Evolutionary conservation across 2,797 vertebrate genomes (phyloP).

Genomic region (Dallia pectoralis): DNA sequence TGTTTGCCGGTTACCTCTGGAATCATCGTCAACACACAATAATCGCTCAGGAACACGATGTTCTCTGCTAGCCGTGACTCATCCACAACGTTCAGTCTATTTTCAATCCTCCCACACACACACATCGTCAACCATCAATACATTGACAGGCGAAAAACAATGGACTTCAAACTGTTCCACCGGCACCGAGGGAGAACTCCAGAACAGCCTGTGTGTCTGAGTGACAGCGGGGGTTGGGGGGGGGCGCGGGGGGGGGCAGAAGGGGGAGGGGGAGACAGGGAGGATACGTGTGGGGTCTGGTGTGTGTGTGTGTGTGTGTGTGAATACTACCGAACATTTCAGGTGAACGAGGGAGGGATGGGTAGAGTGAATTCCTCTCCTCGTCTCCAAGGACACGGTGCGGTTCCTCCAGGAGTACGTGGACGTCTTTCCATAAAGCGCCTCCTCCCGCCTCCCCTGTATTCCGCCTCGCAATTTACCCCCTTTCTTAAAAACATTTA

Average conservation of each 20-base stretch:
- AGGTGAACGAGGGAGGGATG: conserved; percentile 12
- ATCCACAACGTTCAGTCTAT: neutral
- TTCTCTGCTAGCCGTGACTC: neutral
- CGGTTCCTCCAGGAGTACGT: conserved; percentile 11
- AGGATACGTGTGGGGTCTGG: no score
- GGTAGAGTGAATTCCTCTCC: conserved; percentile 16
- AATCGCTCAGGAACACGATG: neutral
- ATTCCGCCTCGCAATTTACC: neutral
- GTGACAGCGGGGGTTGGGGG: no score
- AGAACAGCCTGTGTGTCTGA: conserved; percentile 14
- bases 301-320: conserved; percentile 7
- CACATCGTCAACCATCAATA: conserved; percentile 2
- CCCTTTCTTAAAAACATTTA: conserved; percentile 3
- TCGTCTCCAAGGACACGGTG: conserved; percentile 19
- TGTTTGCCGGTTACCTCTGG: neutral
- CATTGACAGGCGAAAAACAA: neutral
- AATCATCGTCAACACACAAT: neutral
- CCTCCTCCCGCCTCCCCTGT: neutral
- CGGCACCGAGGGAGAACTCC: conserved; percentile 32
- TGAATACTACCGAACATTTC: conserved; percentile 31
- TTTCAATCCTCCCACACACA: neutral
- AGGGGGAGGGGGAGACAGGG: no score
- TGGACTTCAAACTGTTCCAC: conserved; percentile 29
- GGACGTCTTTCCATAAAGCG: conserved; percentile 8
- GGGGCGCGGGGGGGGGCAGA: no score